Evolutionary conservation across 1,140 invertebrate species (phyloP).

Genomic region (Drosophila nasuta): DNA sequence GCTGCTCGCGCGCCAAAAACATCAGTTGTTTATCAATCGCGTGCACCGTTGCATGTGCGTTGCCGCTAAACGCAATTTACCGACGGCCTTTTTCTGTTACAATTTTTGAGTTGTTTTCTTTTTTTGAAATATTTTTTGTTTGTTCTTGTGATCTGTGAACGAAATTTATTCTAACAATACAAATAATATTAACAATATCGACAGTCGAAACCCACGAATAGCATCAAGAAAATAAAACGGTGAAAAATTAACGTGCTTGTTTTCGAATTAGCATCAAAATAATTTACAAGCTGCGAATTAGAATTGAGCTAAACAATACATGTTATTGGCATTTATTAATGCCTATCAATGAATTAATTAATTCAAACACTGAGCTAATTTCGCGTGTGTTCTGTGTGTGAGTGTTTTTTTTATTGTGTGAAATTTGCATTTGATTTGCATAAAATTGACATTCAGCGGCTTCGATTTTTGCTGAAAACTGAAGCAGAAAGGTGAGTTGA

Average conservation of each 20-base stretch:
- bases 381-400: constrained; percentile 25
- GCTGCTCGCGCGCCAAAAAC: constrained; percentile 43
- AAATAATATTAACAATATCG: constrained; percentile 33
- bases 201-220: not conserved
- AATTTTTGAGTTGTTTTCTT: constrained; percentile 32
- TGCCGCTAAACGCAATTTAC: constrained; percentile 27
- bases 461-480: constrained; percentile 7
- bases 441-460: constrained; percentile 34
- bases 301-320: constrained; percentile 12
- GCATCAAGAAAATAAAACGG: not conserved
- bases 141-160: constrained; percentile 33
- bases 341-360: constrained; percentile 11
- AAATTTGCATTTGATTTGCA: constrained; percentile 33
- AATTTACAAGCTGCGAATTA: constrained; percentile 41
- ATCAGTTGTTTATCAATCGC: constrained; percentile 57
- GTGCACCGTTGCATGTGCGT: constrained; percentile 42
- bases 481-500: constrained; percentile 30
- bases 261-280: constrained; percentile 30
- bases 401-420: constrained; percentile 12
- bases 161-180: constrained; percentile 15
- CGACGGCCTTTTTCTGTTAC: constrained; percentile 42
- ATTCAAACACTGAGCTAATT: constrained; percentile 17
- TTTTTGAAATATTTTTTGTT: constrained; percentile 43
- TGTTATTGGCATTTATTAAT: constrained; percentile 37
- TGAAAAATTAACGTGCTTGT: not conserved